These are phyloP conservation scores for Catharus fuscescens DNA, from an alignment of 2,113 vertebrate genomes.

Conservation along the genomic window DNA sequence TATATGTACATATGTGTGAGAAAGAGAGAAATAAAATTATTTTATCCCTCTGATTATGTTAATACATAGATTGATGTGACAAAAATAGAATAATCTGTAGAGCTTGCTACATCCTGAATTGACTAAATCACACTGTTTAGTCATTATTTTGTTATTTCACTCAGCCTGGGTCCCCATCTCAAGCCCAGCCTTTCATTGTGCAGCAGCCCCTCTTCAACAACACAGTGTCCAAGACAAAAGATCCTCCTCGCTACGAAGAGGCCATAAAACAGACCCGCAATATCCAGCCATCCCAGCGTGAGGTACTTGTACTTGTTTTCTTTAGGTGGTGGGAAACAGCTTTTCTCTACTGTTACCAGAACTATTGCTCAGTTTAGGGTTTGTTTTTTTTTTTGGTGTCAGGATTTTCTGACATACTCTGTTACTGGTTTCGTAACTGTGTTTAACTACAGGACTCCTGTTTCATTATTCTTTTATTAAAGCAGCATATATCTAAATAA, in stretches of 20 bases:
- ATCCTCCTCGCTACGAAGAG: slow-evolving; percentile 95
- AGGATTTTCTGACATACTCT: neutral
- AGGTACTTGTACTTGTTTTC: slow-evolving; percentile 81
- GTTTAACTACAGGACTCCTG: neutral
- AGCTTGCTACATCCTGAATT: neutral
- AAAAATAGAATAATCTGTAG: neutral
- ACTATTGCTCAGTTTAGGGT: neutral
- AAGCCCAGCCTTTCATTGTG: slow-evolving; percentile 77
- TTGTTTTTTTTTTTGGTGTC: neutral
- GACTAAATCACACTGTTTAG: neutral
- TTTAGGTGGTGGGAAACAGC: neutral
- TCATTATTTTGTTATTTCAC: neutral
- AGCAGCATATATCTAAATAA: neutral
- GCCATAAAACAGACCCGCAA: slow-evolving; percentile 93
- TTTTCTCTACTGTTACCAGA: neutral
- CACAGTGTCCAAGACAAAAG: slow-evolving; percentile 83
- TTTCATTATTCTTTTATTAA: neutral
- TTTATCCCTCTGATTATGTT: neutral
- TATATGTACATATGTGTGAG: neutral
- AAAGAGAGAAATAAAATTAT: neutral
- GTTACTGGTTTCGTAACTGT: neutral
- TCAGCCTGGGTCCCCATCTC: slow-evolving; percentile 79
- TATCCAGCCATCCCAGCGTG: slow-evolving; percentile 74
- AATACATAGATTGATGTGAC: neutral
- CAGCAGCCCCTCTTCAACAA: slow-evolving; percentile 79